Conservation (phyloP, 2,797 vertebrate genomes). For the Molossus molossus region DNA sequence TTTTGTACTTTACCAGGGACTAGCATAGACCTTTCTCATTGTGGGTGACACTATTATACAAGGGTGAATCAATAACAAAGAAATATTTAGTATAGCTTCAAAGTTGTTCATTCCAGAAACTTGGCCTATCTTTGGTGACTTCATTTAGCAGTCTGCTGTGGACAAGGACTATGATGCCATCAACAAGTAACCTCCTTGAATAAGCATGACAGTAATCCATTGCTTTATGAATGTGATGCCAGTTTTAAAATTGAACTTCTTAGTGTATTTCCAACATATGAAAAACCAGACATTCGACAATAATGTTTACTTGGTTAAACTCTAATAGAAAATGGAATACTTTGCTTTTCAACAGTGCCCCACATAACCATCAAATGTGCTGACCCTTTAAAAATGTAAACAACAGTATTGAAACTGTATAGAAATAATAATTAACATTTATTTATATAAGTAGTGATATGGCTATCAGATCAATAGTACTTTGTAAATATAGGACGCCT, state of each 20-base stretch:
- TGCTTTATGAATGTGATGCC: not conserved
- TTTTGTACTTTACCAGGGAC: not conserved
- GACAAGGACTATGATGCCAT: not conserved
- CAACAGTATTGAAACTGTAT: not conserved
- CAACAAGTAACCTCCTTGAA: not conserved
- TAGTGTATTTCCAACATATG: not conserved
- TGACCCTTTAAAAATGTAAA: slow-evolving; percentile 29
- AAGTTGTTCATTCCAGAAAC: not conserved
- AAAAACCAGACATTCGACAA: slow-evolving; percentile 34
- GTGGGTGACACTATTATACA: not conserved
- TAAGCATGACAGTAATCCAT: not conserved
- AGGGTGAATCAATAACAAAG: not conserved
- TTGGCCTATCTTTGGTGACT: not conserved
- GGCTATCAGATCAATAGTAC: not conserved
- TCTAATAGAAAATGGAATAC: not conserved
- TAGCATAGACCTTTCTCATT: not conserved
- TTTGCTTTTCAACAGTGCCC: not conserved
- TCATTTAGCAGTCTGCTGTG: not conserved
- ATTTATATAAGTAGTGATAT: not conserved
- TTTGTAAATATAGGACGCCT: slow-evolving; percentile 13
- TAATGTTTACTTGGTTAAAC: slow-evolving; percentile 1
- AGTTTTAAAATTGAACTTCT: slow-evolving; percentile 9
- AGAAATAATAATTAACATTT: slow-evolving; percentile 52
- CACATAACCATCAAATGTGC: not conserved
- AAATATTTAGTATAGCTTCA: not conserved